Conservation (phyloP, 2,888 invertebrate species). For the Tethea ocularis region DNA sequence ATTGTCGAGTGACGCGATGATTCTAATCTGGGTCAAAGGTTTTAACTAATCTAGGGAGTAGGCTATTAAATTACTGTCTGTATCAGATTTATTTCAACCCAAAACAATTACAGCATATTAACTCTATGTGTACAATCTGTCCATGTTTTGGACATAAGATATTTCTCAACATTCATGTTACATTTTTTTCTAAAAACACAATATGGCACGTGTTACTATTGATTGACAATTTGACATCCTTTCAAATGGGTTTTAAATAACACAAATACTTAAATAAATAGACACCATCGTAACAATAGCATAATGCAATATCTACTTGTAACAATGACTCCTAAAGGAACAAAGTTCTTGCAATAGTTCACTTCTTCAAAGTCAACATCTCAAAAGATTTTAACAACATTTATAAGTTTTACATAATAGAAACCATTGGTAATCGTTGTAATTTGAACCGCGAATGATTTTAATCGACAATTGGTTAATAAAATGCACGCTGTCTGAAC, state of each 20-base stretch:
- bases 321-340: neutral
- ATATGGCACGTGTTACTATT: neutral
- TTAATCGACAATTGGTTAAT: conserved; percentile 29
- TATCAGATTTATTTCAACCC: neutral
- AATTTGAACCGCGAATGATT: conserved; percentile 14
- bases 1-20: conserved; percentile 39
- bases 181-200: conserved; percentile 1
- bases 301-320: neutral
- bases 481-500: conserved; percentile 32
- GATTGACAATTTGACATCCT: conserved; percentile 4
- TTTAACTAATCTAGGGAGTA: neutral
- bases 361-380: too few species aligned
- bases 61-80: neutral
- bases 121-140: neutral
- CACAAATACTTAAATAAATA: neutral
- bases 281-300: neutral
- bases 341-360: neutral
- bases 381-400: neutral
- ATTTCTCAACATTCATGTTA: neutral
- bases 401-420: neutral
- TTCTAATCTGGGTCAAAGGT: conserved; percentile 23
- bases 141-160: neutral
- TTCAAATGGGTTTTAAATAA: neutral
- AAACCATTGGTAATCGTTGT: neutral
- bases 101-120: neutral